Conservation (phyloP, 2,797 vertebrate species). For the Peromyscus melanophrys region DNA sequence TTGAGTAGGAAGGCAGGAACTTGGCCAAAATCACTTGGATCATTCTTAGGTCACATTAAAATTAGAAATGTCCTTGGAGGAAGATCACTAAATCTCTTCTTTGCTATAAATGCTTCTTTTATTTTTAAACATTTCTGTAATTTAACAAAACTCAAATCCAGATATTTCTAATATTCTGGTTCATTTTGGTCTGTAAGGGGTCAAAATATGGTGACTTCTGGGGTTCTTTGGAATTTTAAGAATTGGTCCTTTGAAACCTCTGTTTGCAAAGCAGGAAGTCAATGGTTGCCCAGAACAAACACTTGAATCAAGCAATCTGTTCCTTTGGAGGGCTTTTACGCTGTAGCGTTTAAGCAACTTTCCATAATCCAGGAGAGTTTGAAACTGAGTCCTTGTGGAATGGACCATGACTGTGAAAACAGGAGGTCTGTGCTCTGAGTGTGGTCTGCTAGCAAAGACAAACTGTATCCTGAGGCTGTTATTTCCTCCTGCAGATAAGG, state of each 20-base stretch:
- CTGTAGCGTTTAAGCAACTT: background rate
- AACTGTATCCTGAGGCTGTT: background rate
- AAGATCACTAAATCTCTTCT: background rate
- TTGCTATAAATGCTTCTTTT: background rate
- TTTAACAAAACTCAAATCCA: conserved; percentile 40
- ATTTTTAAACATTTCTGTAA: conserved; percentile 22
- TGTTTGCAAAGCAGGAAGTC: conserved; percentile 78
- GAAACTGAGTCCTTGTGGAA: background rate
- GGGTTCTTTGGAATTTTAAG: conserved; percentile 70
- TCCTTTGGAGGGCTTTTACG: conserved; percentile 25
- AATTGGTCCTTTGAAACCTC: conserved; percentile 57
- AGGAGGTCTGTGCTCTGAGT: background rate
- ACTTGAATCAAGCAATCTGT: conserved; percentile 64
- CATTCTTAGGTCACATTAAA: background rate
- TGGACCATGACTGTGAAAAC: background rate
- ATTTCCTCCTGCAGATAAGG: conserved; percentile 51
- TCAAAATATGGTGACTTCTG: conserved; percentile 52
- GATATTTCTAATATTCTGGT: background rate
- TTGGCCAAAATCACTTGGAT: background rate
- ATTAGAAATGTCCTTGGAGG: conserved; percentile 23
- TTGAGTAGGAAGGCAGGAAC: background rate
- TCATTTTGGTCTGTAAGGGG: background rate
- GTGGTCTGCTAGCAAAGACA: background rate
- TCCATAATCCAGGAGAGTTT: conserved; percentile 22
- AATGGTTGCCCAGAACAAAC: conserved; percentile 63